Conservation (phyloP, 2,797 vertebrate species). For the Taenioides sp. region DNA sequence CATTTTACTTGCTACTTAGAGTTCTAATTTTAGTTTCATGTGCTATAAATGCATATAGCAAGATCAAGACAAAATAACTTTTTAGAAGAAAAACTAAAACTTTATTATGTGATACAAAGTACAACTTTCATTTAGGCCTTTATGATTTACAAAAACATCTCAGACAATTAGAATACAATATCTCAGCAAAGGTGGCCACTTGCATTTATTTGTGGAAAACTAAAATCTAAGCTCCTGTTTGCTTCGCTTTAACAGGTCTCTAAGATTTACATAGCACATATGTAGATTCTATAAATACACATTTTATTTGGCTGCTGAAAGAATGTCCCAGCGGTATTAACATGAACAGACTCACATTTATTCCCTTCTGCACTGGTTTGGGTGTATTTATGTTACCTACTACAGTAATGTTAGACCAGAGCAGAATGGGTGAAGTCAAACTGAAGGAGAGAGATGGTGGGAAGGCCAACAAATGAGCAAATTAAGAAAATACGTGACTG, state of each 20-base stretch:
- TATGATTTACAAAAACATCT: background rate
- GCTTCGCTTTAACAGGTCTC: conserved; percentile 2
- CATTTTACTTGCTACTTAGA: background rate
- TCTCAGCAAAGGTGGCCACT: background rate
- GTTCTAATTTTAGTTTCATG: background rate
- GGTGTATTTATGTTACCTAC: conserved; percentile 60
- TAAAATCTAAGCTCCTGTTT: conserved; percentile 17
- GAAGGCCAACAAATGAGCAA: conserved; percentile 38
- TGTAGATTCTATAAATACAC: conserved; percentile 43
- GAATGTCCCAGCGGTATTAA: conserved; percentile 42
- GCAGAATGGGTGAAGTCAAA: conserved; percentile 46
- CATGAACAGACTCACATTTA: conserved; percentile 30
- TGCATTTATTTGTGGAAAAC: background rate
- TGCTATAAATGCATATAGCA: background rate
- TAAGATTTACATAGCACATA: conserved; percentile 28
- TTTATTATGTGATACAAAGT: background rate
- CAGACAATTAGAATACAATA: background rate
- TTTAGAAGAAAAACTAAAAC: background rate
- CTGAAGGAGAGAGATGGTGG: conserved; percentile 17
- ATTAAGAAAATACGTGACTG: conserved; percentile 18
- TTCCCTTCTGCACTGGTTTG: conserved; percentile 42
- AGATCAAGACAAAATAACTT: background rate
- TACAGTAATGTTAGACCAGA: conserved; percentile 46
- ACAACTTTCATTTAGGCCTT: background rate
- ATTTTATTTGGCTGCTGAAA: conserved; percentile 39